Evolutionary conservation across 1,140 invertebrate genomes (phyloP), one percentile per base, ranked within the genome.

Genomic region (Magallana gigas): DNA sequence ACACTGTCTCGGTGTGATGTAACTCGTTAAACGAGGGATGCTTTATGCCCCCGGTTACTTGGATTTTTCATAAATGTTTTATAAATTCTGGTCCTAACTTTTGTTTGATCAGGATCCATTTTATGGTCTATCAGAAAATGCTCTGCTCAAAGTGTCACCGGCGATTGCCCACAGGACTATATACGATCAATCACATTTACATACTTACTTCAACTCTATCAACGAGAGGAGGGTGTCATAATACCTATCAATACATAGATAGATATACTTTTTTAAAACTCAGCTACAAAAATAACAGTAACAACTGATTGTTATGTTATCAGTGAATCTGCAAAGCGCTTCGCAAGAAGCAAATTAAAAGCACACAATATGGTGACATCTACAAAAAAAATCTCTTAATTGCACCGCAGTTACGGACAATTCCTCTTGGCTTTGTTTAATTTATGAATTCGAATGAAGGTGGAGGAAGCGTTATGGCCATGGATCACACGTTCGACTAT

Each of bases 51-150:
- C 68, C 68, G 68, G 68, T 76, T 29, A 76, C 68, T 76, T 29
- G 68, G 23, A 76, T 76, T 76, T 76, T 76, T 76, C 68, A 76
- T 76, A 76, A 76, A 76, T 76, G 68, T 76, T 76, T 76, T 76
- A 76, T 76, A 76, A 76, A 76, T 76, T 76, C 68, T 36, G 68
- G 68, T 76, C 68, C 68, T 76, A 76, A 29, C 68, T 8, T 76
- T 11, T 76, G 68, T 76, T 76, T 76, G 68, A 76, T 76, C 68
- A 76, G 68, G 68, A 76, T 76, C 68, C 68, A 29, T 76, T 76
- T 76, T 76, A 76, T 76, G 68, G 68, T 76, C 68, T 76, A 76
- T 76, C 68, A 76, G 68, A 76, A 76, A 76, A 76, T 76, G 36
- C 68, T 76, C 36, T 76, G 36, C 68, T 76, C 68, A 76, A 76